Evolutionary conservation across 2,888 invertebrate species (phyloP), one percentile per base, ranked within the genome.

Genomic region (Hemistola chrysoprasaria): DNA sequence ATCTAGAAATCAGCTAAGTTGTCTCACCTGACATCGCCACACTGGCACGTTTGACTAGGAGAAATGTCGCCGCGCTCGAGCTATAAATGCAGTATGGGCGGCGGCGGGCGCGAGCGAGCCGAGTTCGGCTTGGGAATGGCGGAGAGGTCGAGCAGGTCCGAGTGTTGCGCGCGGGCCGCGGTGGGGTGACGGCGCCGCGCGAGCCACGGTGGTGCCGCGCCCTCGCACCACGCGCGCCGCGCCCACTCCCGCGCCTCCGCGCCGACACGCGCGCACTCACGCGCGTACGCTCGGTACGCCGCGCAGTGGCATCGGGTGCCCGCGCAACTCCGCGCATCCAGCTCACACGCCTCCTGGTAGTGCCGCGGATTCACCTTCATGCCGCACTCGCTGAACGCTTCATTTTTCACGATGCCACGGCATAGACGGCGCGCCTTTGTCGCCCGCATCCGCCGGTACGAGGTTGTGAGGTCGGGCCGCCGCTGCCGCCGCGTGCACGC

Each of bases 271-370:
- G 93, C 91, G 70, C 98, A 98, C 74, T 96, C 96, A 53, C 96
- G 93, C 0, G 95, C 95, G 70, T 97, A 98, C 1, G 97, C 97
- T 37, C 94, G 93, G 64, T 97, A 93, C 47, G 96, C 95, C 56
- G 97, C 96, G 77, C 98, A 98, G 72, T 97, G 95, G 63, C 98
- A 98, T 62, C 92, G 91, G 41, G 92, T 91, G 7, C 91, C 91
- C 1, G 95, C 93, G 75, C 97, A 98, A 65, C 96, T 95, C 70
- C 97, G 97, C 84, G 97, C 95, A 71, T 97, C 97, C 73, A 94
- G 90, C 59, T 94, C 91, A 73, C 98, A 98, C 6, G 97, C 95
- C 70, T 94, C 95, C 71, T 94, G 94, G 73, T 96, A 98, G 67
- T 95, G 94, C 49, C 92, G 91, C 16, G 94, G 94, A 71, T 95